A percentile compares a stretch with the other conserved stretches of the same genome.
Conservation (phyloP, 2,888 invertebrate genomes). For the Noctua janthina region DNA sequence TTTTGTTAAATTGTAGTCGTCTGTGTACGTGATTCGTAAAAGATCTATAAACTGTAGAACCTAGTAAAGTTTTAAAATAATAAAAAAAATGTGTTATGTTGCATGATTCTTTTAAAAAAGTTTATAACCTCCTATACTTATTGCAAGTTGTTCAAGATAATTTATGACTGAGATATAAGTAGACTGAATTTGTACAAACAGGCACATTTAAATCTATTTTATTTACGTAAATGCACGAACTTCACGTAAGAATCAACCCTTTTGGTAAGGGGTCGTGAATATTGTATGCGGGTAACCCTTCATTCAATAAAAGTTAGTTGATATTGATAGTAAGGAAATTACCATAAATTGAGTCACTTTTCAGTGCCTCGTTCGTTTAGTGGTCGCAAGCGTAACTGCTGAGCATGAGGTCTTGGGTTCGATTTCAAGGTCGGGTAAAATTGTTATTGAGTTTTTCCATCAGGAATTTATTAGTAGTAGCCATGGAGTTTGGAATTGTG, state of each 20-base stretch:
- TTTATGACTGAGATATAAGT: not conserved
- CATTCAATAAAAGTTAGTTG: not conserved
- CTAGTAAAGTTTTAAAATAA: not conserved
- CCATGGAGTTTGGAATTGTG: too few relatives aligned
- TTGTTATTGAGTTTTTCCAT: not conserved
- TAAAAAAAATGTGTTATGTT: not conserved
- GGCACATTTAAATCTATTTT: not conserved
- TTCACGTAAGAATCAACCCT: conserved; percentile 4
- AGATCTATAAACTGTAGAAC: not conserved
- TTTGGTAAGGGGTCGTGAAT: conserved; percentile 16
- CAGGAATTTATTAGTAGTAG: not conserved
- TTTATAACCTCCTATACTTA: not conserved
- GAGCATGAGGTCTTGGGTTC: not conserved
- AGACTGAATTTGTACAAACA: not conserved
- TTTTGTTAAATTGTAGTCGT: not conserved
- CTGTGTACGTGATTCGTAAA: not conserved
- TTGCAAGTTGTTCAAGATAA: not conserved
- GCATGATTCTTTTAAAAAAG: not conserved
- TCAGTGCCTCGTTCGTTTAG: not conserved
- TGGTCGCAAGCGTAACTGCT: not conserved
- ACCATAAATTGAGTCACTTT: not conserved
- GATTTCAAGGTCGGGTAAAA: not conserved
- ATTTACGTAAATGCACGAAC: not conserved
- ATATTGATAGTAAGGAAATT: not conserved
- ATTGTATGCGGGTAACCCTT: not conserved